These are phyloP conservation scores for Pachycephus smyrnensis DNA, from an alignment of 2,888 invertebrate genomes.

Conservation along the genomic window DNA sequence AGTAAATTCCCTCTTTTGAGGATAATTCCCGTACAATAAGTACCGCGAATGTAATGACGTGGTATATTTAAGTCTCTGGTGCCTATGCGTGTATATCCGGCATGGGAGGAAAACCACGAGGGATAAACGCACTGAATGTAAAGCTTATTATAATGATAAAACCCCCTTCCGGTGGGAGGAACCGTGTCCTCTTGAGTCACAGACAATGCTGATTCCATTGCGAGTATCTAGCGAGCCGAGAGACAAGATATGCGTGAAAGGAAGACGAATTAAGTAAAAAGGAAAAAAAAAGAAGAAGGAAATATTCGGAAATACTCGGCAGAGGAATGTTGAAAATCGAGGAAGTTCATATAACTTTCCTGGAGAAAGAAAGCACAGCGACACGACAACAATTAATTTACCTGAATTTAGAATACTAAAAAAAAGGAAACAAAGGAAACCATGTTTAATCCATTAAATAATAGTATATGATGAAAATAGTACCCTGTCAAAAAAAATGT, in stretches of 20 bases:
- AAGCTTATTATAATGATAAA: background rate
- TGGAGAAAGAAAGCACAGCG: no score
- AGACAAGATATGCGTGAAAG: constrained; percentile 9
- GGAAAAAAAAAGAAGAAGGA: background rate
- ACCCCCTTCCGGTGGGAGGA: background rate
- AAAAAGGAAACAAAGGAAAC: background rate
- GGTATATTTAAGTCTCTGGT: background rate
- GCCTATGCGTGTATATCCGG: background rate
- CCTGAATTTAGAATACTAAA: background rate
- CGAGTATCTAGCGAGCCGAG: constrained; percentile 1
- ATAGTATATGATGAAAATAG: background rate
- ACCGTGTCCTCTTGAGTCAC: constrained; percentile 1
- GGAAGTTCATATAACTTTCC: background rate
- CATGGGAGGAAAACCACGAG: background rate
- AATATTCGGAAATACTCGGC: background rate
- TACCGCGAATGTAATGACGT: background rate
- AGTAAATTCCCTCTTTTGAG: background rate
- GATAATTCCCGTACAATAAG: background rate
- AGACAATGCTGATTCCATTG: constrained; percentile 32
- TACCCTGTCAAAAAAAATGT: background rate
- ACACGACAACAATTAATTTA: background rate
- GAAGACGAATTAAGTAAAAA: constrained; percentile 11
- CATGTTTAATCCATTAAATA: background rate
- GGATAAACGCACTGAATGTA: background rate
- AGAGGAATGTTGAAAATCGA: background rate